These are phyloP conservation scores for Eleginops maclovinus DNA, from an alignment of 2,113 vertebrate genomes.

Conservation along the genomic window DNA sequence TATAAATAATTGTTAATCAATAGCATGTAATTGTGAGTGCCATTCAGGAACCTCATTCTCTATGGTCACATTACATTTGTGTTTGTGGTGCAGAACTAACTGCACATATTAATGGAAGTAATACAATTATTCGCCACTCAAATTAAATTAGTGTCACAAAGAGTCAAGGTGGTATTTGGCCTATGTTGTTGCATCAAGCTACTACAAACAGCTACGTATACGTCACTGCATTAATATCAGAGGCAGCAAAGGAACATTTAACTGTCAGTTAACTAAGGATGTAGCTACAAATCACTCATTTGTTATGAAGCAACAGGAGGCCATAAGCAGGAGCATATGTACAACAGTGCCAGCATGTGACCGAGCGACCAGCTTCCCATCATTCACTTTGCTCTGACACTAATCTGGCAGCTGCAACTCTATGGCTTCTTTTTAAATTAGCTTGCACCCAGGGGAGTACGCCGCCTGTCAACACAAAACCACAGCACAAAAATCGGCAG, in stretches of 20 bases:
- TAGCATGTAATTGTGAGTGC: constrained; percentile 49
- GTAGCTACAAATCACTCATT: constrained; percentile 45
- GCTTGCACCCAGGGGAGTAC: constrained; percentile 59
- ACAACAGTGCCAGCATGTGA: constrained; percentile 57
- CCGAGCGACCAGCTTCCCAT: constrained; percentile 63
- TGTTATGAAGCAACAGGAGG: constrained; percentile 41
- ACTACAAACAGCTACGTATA: constrained; percentile 10
- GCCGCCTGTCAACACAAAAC: constrained; percentile 66
- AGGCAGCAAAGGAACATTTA: constrained; percentile 45
- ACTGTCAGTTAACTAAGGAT: constrained; percentile 41
- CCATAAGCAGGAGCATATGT: constrained; percentile 39
- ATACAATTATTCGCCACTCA: constrained; percentile 71
- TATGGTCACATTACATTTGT: constrained; percentile 55
- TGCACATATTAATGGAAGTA: constrained; percentile 58
- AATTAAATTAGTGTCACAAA: constrained; percentile 72
- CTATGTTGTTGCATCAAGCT: constrained; percentile 3
- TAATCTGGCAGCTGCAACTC: constrained; percentile 76
- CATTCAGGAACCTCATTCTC: constrained; percentile 52
- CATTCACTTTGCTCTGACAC: constrained; percentile 73
- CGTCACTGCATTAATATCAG: constrained; percentile 1
- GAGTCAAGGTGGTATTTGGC: constrained; percentile 32
- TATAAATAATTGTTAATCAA: constrained; percentile 57
- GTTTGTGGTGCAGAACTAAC: constrained; percentile 61
- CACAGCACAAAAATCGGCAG: constrained; percentile 57
- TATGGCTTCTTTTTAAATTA: constrained; percentile 73